Base-by-base conservation (phyloP, 2,888 invertebrate species). In the Caenorhabditis sulstoni region DNA sequence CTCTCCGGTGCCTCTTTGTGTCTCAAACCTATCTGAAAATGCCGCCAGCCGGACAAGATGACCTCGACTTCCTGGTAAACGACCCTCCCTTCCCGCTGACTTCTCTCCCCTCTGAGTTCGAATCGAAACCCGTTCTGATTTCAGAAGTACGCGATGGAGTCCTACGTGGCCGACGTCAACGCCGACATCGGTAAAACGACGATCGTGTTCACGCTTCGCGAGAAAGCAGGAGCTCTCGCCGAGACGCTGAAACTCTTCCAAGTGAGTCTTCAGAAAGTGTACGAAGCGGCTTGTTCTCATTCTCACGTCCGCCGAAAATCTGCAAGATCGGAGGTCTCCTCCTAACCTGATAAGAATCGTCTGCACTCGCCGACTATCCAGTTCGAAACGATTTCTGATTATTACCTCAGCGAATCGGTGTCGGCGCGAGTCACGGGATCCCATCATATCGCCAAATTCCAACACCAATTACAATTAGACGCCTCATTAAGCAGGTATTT, bases 241-340 rank as follows among this genome's bases (percentile, higher is more conserved):
- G 94, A 93, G 89, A 95, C 94, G 71, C 93, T 99, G 76, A 94
- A 94, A 90, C 93, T 97, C 23, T 98, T 99, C 91, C 94, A 95
- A 91, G 94, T 94, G 88, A 16, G 73, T 39, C n/a, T 9, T 2
- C n/a, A n/a, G n/a, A n/a, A n/a, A n/a, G n/a, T n/a, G n/a, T n/a
- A n/a, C n/a, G n/a, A n/a, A n/a, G n/a, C n/a, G n/a, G n/a, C n/a
- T n/a, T n/a, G n/a, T n/a, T n/a, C n/a, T n/a, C n/a, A n/a, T n/a
- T n/a, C n/a, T n/a, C n/a, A n/a, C n/a, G n/a, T n/a, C 41, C 41
- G 4, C 41, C 3, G 11, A 2, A 49, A 9, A 50, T 18, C 16
- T 37, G 18, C n/a, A 61, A 59, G 20, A 12, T 22, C 14, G 29
- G 45, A 16, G 9, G 7, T 20, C 16, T 23, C 22, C 29, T 14